Conservation (phyloP, 2,113 vertebrate species). For the Pelecanoides urinatrix region DNA sequence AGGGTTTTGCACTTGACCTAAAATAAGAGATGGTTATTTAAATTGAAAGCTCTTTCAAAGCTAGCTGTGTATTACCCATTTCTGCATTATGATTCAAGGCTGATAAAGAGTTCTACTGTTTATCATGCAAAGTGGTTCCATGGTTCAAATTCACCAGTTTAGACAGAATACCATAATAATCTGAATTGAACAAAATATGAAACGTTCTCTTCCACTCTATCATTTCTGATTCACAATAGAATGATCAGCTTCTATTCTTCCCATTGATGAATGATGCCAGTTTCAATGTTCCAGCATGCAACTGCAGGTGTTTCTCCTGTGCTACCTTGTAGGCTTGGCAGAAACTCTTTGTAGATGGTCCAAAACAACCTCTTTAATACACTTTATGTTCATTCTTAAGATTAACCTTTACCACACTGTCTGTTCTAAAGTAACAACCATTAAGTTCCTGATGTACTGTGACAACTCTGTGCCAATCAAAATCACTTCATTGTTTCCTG, state of each 20-base stretch:
- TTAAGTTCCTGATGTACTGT: not conserved
- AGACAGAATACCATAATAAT: not conserved
- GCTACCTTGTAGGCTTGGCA: not conserved
- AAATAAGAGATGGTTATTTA: not conserved
- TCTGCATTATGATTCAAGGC: slow-evolving; percentile 10
- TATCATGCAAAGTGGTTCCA: slow-evolving; percentile 2
- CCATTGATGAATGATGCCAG: not conserved
- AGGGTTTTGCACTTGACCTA: slow-evolving; percentile 17
- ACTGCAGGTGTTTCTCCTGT: not conserved
- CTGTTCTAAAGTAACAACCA: not conserved
- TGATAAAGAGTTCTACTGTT: not conserved
- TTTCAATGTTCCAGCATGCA: not conserved
- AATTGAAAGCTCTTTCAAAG: not conserved
- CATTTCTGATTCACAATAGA: not conserved
- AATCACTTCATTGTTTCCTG: not conserved
- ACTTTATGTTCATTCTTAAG: not conserved
- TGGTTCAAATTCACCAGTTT: slow-evolving; percentile 13
- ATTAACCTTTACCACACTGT: not conserved
- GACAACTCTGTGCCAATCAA: not conserved
- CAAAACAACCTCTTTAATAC: not conserved
- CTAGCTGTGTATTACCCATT: slow-evolving; percentile 1
- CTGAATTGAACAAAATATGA: slow-evolving; percentile 5
- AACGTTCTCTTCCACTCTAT: not conserved
- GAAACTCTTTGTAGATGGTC: not conserved
- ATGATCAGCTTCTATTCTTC: slow-evolving; percentile 14